Conservation (phyloP, 2,888 invertebrate genomes). For the Ennomos fuscantarius region DNA sequence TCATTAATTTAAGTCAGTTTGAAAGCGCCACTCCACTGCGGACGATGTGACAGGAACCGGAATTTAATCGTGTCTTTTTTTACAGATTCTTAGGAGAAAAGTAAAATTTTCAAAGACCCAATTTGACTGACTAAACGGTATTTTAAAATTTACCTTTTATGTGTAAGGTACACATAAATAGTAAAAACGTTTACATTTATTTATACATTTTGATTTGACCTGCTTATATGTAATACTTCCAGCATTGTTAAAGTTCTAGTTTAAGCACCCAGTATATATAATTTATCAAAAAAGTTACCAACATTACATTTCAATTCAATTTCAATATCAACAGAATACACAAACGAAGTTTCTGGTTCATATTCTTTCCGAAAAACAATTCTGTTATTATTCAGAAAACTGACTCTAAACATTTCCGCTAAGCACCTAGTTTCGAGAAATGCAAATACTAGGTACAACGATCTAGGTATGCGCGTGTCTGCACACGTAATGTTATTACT, state of each 20-base stretch:
- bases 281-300: no score
- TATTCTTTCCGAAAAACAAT: slow-evolving; percentile 10
- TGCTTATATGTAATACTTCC: no score
- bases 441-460: slow-evolving; percentile 62
- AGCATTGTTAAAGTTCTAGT: no score
- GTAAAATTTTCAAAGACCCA: slow-evolving; percentile 3
- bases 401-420: neutral
- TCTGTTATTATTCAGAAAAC: slow-evolving; percentile 1
- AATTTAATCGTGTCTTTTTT: slow-evolving; percentile 39
- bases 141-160: no score
- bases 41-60: slow-evolving; percentile 34
- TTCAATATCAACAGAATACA: no score
- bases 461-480: slow-evolving; percentile 45
- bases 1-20: slow-evolving; percentile 61
- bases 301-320: no score
- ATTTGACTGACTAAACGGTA: no score
- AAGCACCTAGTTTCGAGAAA: slow-evolving; percentile 12
- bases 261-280: no score
- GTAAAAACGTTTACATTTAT: no score
- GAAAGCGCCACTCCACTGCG: slow-evolving; percentile 34
- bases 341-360: no score
- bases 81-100: slow-evolving; percentile 17
- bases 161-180: no score
- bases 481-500: slow-evolving; percentile 61
- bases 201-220: no score